Conservation (phyloP, 2,888 invertebrate genomes). For the Stratiomys singularior region DNA sequence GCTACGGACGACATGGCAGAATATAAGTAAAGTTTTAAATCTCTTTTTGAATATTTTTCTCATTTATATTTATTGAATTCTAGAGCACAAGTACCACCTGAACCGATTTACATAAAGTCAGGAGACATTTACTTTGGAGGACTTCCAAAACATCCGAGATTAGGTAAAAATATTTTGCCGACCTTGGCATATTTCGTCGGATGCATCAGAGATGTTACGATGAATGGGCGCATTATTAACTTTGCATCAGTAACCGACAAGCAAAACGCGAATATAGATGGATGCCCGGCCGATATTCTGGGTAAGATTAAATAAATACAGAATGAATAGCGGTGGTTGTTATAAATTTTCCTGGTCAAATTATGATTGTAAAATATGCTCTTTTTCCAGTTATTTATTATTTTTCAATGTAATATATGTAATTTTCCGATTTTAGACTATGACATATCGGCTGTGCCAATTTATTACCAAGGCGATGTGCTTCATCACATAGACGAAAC, state of each 20-base stretch:
- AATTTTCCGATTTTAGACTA: constrained; percentile 61
- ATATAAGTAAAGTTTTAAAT: constrained; percentile 67
- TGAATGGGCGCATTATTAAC: constrained; percentile 84
- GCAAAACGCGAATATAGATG: constrained; percentile 71
- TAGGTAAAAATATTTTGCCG: constrained; percentile 66
- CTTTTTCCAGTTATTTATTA: too few species aligned
- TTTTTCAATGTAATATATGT: too few species aligned
- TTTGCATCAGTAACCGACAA: constrained; percentile 77
- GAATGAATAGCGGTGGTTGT: too few species aligned
- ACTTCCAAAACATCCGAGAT: constrained; percentile 69
- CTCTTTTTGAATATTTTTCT: too few species aligned
- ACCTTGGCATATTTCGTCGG: constrained; percentile 79
- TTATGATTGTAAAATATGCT: too few species aligned
- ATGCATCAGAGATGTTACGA: constrained; percentile 91
- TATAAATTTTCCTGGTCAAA: too few species aligned
- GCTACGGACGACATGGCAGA: constrained; percentile 87
- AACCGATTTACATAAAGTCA: constrained; percentile 71
- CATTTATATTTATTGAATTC: too few species aligned
- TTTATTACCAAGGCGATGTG: constrained; percentile 59
- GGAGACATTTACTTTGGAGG: constrained; percentile 90
- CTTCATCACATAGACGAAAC: constrained; percentile 41
- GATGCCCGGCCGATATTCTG: constrained; percentile 66
- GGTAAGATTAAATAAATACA: too few species aligned
- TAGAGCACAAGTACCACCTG: constrained; percentile 70
- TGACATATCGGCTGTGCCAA: constrained; percentile 57